These are phyloP conservation scores for Anodontia alba DNA, from an alignment of 2,888 invertebrate genomes.

Conservation along the genomic window DNA sequence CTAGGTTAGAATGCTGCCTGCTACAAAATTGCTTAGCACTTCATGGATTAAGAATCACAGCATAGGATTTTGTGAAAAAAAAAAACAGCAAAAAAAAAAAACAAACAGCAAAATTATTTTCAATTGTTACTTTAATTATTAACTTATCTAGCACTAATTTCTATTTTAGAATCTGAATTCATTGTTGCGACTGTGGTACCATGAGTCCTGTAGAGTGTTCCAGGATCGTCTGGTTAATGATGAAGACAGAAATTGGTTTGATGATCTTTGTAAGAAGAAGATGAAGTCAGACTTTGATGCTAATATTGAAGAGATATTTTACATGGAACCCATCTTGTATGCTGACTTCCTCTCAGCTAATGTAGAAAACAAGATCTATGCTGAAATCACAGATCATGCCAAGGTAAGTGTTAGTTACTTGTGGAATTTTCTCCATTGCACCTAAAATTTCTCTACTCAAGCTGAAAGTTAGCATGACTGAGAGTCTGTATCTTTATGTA, in stretches of 20 bases:
- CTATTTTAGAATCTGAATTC: conserved; percentile 73
- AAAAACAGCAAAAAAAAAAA: no score
- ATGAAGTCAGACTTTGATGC: conserved; percentile 87
- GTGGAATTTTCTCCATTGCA: no score
- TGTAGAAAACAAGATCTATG: conserved; percentile 87
- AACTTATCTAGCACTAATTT: no score
- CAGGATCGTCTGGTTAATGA: conserved; percentile 85
- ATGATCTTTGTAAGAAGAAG: conserved; percentile 84
- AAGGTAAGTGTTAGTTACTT: conserved; percentile 87
- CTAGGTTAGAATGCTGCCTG: no score
- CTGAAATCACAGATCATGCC: conserved; percentile 88
- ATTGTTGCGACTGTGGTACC: conserved; percentile 84
- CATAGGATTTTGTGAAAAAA: no score
- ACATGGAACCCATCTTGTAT: conserved; percentile 87
- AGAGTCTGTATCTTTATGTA: no score
- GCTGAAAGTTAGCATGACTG: no score
- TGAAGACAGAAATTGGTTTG: conserved; percentile 84
- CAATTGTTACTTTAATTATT: no score
- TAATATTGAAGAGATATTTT: conserved; percentile 86
- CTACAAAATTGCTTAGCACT: no score
- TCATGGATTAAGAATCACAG: no score
- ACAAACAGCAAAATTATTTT: no score
- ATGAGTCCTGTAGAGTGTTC: conserved; percentile 85
- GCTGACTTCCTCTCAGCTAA: conserved; percentile 88
- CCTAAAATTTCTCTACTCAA: no score